These are phyloP conservation scores for Phalacrocorax brasilianus DNA, from an alignment of 2,113 vertebrate genomes.

Conservation along the genomic window DNA sequence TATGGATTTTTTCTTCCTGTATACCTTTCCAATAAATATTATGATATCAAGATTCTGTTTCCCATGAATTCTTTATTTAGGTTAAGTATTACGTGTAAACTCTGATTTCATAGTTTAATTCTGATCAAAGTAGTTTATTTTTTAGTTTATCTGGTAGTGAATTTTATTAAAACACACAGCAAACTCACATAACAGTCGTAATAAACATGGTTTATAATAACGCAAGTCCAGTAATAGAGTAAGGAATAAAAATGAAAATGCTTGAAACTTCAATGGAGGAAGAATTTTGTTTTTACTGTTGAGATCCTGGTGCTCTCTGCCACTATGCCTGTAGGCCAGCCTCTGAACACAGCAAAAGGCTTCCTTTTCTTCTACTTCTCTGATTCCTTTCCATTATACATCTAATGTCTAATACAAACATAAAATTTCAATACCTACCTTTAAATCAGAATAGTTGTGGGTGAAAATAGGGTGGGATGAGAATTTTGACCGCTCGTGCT, in stretches of 20 bases:
- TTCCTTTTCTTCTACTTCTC: neutral
- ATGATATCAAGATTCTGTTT: constrained; percentile 40
- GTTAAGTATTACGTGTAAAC: constrained; percentile 52
- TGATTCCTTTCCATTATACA: neutral
- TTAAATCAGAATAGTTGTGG: neutral
- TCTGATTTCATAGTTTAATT: constrained; percentile 43
- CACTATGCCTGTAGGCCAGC: neutral
- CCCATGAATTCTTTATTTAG: constrained; percentile 63
- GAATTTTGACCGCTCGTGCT: neutral
- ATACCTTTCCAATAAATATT: constrained; percentile 20
- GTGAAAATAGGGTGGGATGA: neutral
- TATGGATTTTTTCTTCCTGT: constrained; percentile 58
- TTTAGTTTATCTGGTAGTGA: constrained; percentile 9
- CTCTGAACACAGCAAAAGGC: neutral
- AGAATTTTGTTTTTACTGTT: neutral
- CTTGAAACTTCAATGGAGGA: neutral
- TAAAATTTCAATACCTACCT: neutral
- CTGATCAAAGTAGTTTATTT: constrained; percentile 10
- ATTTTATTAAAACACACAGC: neutral
- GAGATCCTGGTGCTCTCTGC: neutral
- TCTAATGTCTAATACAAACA: neutral
- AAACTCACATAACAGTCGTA: neutral
- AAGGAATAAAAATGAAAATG: neutral
- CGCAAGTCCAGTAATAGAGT: neutral
- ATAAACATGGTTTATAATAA: neutral